Evolutionary conservation across 2,113 vertebrate species (phyloP).

Genomic region (Ondatra zibethicus): DNA sequence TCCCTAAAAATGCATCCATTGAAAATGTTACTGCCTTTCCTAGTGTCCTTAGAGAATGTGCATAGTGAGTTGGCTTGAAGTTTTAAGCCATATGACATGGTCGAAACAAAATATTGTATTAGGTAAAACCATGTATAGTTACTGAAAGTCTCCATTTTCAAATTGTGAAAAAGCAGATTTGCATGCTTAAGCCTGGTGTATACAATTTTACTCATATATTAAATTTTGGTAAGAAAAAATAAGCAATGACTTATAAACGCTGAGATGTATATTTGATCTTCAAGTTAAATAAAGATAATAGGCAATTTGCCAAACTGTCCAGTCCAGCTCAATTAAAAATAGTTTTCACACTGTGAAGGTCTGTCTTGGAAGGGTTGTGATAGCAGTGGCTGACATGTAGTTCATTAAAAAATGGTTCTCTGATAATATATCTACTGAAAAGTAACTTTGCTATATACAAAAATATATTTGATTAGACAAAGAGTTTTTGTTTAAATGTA

Average conservation of each 20-base stretch:
- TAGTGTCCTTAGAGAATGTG: conserved; percentile 21
- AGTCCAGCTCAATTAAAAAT: conserved; percentile 58
- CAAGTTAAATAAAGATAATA: conserved; percentile 38
- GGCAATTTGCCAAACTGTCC: background rate
- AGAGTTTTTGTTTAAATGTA: conserved; percentile 49
- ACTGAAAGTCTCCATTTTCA: background rate
- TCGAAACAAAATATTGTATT: conserved; percentile 37
- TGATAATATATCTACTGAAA: background rate
- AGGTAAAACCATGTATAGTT: conserved; percentile 45
- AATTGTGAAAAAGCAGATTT: conserved; percentile 37
- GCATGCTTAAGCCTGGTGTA: background rate
- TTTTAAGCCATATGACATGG: conserved; percentile 44
- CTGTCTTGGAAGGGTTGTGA: conserved; percentile 4
- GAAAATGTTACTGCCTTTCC: conserved; percentile 45
- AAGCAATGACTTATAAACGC: background rate
- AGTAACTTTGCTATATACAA: background rate
- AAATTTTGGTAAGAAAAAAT: conserved; percentile 17
- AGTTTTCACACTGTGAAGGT: conserved; percentile 39
- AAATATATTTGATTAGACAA: conserved; percentile 9
- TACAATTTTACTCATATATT: background rate
- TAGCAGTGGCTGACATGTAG: background rate
- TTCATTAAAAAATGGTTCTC: conserved; percentile 49
- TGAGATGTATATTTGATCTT: conserved; percentile 34
- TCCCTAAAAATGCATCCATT: conserved; percentile 14
- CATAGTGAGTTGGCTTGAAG: conserved; percentile 40